Evolutionary conservation across 2,113 vertebrate species (phyloP).

Genomic region (Epinephelus moara): DNA sequence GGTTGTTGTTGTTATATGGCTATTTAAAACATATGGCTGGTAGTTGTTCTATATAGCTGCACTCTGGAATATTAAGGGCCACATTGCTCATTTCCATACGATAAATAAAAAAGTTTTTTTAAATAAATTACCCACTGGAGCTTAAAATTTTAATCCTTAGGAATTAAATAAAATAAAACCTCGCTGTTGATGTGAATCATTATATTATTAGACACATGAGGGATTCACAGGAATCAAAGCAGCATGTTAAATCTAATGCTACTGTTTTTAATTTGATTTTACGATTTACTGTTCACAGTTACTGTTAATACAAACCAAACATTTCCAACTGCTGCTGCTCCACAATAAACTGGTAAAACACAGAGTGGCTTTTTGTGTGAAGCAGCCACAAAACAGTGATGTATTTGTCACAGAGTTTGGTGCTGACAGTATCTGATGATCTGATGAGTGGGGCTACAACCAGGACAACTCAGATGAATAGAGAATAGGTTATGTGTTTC

Average conservation of each 20-base stretch:
- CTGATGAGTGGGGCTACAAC: background rate
- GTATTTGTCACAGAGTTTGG: too few species aligned
- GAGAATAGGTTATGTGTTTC: background rate
- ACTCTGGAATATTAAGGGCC: too few species aligned
- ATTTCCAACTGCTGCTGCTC: background rate
- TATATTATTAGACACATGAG: background rate
- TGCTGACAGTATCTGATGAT: too few species aligned
- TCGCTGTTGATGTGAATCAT: background rate
- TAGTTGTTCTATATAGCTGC: too few species aligned
- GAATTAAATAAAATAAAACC: background rate
- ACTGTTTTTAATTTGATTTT: background rate
- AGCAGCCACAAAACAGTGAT: background rate
- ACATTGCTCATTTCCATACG: too few species aligned
- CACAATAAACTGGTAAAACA: conserved; percentile 8
- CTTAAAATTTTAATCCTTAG: background rate
- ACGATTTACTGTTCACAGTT: background rate
- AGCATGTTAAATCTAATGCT: background rate
- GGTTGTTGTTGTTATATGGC: too few species aligned
- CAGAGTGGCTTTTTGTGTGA: background rate
- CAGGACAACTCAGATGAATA: background rate
- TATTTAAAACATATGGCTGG: too few species aligned
- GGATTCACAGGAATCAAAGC: background rate
- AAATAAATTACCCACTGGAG: too few species aligned
- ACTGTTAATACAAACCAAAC: background rate
- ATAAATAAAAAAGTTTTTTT: too few species aligned